Evolutionary conservation across 2,888 invertebrate genomes (phyloP).

Genomic region (Girardia tigrina): DNA sequence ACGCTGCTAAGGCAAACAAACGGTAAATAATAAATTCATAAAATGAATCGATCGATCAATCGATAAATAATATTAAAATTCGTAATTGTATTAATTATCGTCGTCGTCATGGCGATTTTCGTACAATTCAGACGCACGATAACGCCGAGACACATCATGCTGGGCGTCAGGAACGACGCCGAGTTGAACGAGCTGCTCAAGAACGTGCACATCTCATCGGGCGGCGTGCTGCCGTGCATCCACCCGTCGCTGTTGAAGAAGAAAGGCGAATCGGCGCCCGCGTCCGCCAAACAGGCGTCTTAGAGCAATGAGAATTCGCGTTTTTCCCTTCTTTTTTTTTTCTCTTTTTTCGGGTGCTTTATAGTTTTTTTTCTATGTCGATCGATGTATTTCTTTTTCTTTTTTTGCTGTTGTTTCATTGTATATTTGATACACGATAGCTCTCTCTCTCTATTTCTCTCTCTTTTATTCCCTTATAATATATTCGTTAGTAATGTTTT

Average conservation of each 20-base stretch:
- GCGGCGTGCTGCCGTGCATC: conserved; percentile 32
- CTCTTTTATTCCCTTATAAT: no score
- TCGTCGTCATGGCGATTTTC: no score
- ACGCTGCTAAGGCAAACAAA: conserved; percentile 34
- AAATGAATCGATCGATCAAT: not conserved
- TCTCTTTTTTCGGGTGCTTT: not conserved
- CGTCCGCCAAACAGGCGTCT: not conserved
- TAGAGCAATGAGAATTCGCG: no score
- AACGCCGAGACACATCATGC: conserved; percentile 33
- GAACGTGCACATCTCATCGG: conserved; percentile 30
- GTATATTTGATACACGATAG: conserved; percentile 19
- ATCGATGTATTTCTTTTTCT: no score
- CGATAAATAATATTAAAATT: not conserved
- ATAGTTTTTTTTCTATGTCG: conserved; percentile 23
- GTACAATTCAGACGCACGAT: conserved; percentile 28
- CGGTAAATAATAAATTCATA: conserved; percentile 1
- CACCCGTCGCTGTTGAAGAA: conserved; percentile 30
- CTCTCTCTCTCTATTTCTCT: no score
- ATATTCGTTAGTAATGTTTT: conserved; percentile 23
- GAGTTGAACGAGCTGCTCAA: conserved; percentile 33
- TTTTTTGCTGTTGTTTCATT: conserved; percentile 12
- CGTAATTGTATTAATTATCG: no score
- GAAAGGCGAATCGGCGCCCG: conserved; percentile 30
- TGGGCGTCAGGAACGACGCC: conserved; percentile 33
- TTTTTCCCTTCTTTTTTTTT: no score